Percentiles rank a stretch among this genome's conserved stretches.
Conservation (phyloP, 53 echinoderm and acorn worm species). For the Luidia sarsii region DNA sequence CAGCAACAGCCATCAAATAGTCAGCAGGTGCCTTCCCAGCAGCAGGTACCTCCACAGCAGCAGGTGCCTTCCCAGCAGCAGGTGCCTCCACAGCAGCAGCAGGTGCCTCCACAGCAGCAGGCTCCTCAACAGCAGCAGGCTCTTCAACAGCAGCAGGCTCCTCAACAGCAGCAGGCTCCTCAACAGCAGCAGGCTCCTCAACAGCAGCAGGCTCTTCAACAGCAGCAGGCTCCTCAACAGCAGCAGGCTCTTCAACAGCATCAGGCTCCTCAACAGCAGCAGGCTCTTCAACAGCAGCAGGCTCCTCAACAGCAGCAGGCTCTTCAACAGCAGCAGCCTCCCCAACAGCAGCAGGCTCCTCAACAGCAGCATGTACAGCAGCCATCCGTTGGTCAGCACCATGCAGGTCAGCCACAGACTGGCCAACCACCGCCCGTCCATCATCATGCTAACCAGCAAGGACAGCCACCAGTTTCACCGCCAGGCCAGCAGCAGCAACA, state of each 20-base stretch:
- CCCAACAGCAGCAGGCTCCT: slow-evolving; percentile 7
- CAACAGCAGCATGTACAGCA: neutral
- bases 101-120: neutral
- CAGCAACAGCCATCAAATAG: slow-evolving; percentile 9
- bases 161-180: neutral
- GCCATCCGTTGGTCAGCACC: neutral
- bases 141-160: neutral
- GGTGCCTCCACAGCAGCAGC: neutral
- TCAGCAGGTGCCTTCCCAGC: neutral
- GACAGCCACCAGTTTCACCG: neutral
- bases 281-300: neutral
- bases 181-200: neutral
- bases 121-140: neutral
- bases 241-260: slow-evolving; percentile 19
- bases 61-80: neutral
- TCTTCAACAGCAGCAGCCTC: neutral
- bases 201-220: slow-evolving; percentile 5
- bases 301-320: slow-evolving; percentile 4
- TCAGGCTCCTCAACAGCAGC: neutral
- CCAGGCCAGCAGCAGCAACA: neutral
- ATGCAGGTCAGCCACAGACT: neutral
- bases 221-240: slow-evolving; percentile 12
- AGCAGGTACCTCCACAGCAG: neutral
- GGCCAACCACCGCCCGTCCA: neutral
- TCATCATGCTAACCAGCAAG: slow-evolving; percentile 2